Evolutionary conservation across 2,113 vertebrate genomes (phyloP).

Genomic region (Cichladusa arquata): DNA sequence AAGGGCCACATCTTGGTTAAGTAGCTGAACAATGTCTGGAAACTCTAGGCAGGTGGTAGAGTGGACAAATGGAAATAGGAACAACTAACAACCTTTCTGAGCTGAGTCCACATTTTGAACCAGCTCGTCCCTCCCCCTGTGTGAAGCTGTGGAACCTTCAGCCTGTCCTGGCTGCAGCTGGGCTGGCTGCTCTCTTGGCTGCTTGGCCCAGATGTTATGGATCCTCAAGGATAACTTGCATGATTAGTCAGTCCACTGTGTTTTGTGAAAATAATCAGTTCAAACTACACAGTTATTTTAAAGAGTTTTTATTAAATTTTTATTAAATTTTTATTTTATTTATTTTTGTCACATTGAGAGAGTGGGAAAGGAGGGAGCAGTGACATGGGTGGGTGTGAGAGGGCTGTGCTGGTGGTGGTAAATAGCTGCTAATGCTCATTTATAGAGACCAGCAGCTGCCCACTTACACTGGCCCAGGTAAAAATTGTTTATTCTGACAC

Average conservation of each 20-base stretch:
- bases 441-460: neutral
- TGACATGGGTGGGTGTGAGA: fast-evolving
- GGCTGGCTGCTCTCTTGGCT: neutral
- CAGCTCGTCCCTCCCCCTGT: fast-evolving
- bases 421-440: neutral
- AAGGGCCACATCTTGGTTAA: neutral
- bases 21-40: neutral
- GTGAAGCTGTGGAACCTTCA: neutral
- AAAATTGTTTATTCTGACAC: neutral
- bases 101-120: neutral
- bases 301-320: neutral
- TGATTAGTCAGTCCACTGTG: too few species aligned
- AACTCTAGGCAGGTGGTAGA: neutral
- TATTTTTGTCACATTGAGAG: neutral
- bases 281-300: neutral
- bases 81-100: fast-evolving
- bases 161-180: neutral
- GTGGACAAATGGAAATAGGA: neutral
- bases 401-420: neutral
- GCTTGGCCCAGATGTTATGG: neutral
- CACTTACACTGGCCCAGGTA: neutral
- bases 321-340: too few species aligned
- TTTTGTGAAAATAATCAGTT: neutral
- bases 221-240: neutral
- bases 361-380: neutral